These are phyloP conservation scores for Tenthredo livida DNA, from an alignment of 2,888 invertebrate genomes.

Conservation along the genomic window DNA sequence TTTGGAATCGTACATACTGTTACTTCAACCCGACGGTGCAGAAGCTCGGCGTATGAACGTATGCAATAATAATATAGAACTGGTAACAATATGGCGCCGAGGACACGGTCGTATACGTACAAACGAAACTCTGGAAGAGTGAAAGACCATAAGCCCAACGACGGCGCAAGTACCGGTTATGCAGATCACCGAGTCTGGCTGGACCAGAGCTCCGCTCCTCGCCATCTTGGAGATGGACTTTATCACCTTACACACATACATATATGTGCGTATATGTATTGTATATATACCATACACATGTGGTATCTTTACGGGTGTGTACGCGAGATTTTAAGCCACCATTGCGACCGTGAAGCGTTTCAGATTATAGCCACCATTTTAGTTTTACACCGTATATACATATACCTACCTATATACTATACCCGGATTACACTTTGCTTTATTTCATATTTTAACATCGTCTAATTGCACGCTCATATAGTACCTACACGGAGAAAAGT, in stretches of 20 bases:
- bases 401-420: neutral
- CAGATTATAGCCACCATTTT: slow-evolving; percentile 43
- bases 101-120: slow-evolving; percentile 17
- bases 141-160: slow-evolving; percentile 40
- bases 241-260: slow-evolving; percentile 44
- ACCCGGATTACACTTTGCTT: neutral
- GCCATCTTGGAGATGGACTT: slow-evolving; percentile 51
- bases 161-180: slow-evolving; percentile 50
- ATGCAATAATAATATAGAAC: slow-evolving; percentile 35
- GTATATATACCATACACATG: neutral
- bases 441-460: neutral
- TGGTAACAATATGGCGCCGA: slow-evolving; percentile 45
- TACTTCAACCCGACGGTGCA: neutral
- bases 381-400: neutral
- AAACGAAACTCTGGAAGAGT: slow-evolving; percentile 46
- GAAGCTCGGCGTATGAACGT: neutral
- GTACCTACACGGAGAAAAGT: too few species aligned
- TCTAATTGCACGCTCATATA: neutral
- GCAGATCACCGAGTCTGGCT: slow-evolving; percentile 46
- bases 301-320: neutral
- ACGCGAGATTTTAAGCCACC: slow-evolving; percentile 4
- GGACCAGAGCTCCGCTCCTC: slow-evolving; percentile 37
- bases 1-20: neutral
- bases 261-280: too few species aligned
- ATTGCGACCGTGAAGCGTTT: slow-evolving; percentile 21